Percentiles rank a stretch among this genome's conserved stretches.
These are phyloP conservation scores for Mesorhabditis spiculigera DNA, from an alignment of 2,888 invertebrate genomes.

Conservation along the genomic window DNA sequence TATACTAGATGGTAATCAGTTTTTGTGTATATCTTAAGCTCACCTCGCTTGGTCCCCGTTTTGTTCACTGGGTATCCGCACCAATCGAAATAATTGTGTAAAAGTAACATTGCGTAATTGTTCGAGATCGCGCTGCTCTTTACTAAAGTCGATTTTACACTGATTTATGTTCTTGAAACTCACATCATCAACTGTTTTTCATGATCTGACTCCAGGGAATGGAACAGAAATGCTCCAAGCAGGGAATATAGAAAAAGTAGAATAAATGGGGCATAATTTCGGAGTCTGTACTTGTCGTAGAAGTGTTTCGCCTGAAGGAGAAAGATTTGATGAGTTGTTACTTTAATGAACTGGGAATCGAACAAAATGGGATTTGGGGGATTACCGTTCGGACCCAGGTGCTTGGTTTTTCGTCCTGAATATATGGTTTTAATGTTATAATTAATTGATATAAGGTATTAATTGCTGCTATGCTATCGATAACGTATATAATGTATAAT, in stretches of 20 bases:
- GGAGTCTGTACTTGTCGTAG: constrained; percentile 46
- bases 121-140: background rate
- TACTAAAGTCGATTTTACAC: background rate
- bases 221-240: constrained; percentile 53
- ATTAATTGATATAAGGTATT: too few species aligned
- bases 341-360: too few species aligned
- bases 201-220: constrained; percentile 51
- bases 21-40: background rate
- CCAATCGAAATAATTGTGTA: background rate
- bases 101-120: background rate
- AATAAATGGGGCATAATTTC: constrained; percentile 48
- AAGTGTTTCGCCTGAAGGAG: constrained; percentile 39
- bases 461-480: too few species aligned
- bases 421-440: too few species aligned
- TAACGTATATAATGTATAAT: too few species aligned
- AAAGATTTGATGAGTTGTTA: background rate
- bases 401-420: background rate
- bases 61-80: too few species aligned
- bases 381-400: constrained; percentile 2
- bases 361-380: background rate
- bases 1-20: background rate
- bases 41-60: too few species aligned
- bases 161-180: constrained; percentile 8
- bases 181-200: constrained; percentile 43
- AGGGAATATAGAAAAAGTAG: constrained; percentile 54